These are phyloP conservation scores for Neostethus bicornis DNA, from an alignment of 2,797 vertebrate species.

Conservation along the genomic window DNA sequence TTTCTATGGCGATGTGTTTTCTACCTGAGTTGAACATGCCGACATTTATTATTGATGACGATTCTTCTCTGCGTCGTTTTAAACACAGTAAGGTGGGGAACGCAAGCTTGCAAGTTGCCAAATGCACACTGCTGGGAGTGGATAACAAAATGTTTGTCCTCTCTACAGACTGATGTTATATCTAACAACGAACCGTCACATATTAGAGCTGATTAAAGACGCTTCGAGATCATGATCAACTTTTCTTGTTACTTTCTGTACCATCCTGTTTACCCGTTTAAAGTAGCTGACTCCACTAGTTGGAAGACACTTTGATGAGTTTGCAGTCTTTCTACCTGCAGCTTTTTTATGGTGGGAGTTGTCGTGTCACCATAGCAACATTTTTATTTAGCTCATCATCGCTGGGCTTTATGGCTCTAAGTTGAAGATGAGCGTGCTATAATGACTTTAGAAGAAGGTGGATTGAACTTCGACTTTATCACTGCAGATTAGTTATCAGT, in stretches of 20 bases:
- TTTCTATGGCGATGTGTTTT: constrained; percentile 10
- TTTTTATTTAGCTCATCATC: constrained; percentile 29
- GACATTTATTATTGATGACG: constrained; percentile 77
- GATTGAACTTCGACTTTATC: constrained; percentile 53
- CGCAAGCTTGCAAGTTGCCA: constrained; percentile 66
- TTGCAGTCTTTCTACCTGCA: constrained; percentile 27
- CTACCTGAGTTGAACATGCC: constrained; percentile 32
- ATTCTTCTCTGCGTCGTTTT: constrained; percentile 57
- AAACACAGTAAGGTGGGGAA: constrained; percentile 65
- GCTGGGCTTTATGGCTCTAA: constrained; percentile 48
- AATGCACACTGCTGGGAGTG: constrained; percentile 53
- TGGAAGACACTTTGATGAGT: constrained; percentile 29
- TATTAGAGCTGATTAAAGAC: constrained; percentile 37
- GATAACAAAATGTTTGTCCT: constrained; percentile 64
- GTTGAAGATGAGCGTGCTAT: constrained; percentile 19
- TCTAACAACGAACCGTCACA: constrained; percentile 38
- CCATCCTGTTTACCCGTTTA: constrained; percentile 3
- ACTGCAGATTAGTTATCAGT: constrained; percentile 60
- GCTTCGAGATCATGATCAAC: constrained; percentile 6
- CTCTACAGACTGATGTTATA: constrained; percentile 36
- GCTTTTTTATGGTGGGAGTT: constrained; percentile 56
- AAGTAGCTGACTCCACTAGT: constrained; percentile 29
- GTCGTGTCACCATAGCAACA: constrained; percentile 36
- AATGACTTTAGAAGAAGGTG: constrained; percentile 24
- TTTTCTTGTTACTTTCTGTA: neutral